Percentiles rank a stretch among this genome's conserved stretches.
Evolutionary conservation across 1,140 invertebrate species (phyloP).

Genomic region (Sitobion miscanthi): DNA sequence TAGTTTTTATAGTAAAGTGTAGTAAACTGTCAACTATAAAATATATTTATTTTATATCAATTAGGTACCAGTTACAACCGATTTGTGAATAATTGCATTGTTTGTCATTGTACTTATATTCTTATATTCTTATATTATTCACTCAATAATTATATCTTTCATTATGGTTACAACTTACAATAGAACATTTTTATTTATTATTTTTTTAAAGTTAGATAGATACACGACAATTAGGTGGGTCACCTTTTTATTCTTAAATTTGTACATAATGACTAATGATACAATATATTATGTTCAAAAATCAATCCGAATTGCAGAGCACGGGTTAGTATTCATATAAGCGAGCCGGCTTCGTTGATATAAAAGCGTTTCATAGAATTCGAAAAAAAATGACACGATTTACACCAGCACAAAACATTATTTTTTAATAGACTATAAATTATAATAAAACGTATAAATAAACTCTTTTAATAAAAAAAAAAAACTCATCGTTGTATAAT

Average conservation of each 20-base stretch:
- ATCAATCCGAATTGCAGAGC: neutral
- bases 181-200: neutral
- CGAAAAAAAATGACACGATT: too few relatives aligned
- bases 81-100: neutral
- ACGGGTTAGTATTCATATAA: neutral
- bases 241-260: neutral
- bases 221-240: too few relatives aligned
- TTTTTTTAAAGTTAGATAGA: neutral
- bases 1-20: neutral
- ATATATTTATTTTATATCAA: neutral
- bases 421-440: neutral
- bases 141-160: neutral
- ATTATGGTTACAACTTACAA: neutral
- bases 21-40: neutral
- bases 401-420: too few relatives aligned
- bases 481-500: neutral
- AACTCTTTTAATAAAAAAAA: neutral
- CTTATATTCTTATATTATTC: too few relatives aligned
- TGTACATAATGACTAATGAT: neutral
- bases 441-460: neutral
- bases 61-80: neutral
- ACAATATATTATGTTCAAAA: neutral
- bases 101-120: neutral
- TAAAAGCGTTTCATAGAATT: too few relatives aligned
- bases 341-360: too few relatives aligned